Percentiles rank a stretch among this genome's conserved stretches.
phyloP scores from a whole-genome alignment of 2,113 vertebrate species.

The Suncus etruscus region DNA sequence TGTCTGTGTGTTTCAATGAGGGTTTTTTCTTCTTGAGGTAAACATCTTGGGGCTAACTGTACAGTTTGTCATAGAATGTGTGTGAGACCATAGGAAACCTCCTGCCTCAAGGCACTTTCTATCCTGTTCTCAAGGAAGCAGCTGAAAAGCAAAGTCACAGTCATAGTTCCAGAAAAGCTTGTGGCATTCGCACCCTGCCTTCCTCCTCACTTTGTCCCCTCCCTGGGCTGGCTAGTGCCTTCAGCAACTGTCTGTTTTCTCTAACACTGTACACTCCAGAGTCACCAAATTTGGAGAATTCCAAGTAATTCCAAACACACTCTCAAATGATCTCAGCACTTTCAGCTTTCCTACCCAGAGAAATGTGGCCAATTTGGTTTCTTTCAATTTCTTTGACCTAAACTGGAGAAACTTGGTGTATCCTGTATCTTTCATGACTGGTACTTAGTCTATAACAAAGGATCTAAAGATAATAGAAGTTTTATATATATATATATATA shows the following conservation, averaged over 20 bases:
- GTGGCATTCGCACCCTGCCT: background rate
- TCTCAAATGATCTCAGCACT: constrained; percentile 18
- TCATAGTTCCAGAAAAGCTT: background rate
- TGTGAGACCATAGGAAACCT: background rate
- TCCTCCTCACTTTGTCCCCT: background rate
- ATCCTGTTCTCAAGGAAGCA: background rate
- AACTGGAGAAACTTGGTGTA: background rate
- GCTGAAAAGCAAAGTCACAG: constrained; percentile 29
- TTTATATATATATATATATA: background rate
- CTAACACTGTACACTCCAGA: background rate
- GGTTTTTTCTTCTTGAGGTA: background rate
- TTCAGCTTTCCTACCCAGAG: constrained; percentile 11
- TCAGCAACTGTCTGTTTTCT: background rate
- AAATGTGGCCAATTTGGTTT: constrained; percentile 43
- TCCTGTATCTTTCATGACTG: background rate
- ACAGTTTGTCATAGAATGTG: background rate
- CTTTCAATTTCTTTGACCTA: background rate
- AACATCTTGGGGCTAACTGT: background rate
- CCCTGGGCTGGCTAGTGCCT: background rate
- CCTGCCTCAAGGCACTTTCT: background rate
- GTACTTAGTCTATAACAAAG: background rate
- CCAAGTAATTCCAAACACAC: background rate
- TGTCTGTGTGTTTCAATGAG: background rate
- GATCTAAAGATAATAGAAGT: background rate
- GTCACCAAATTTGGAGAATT: constrained; percentile 26